Percentiles rank a stretch among this genome's conserved stretches.
Evolutionary conservation across 2,888 invertebrate species (phyloP).

Genomic region (Parasteatoda lunata): DNA sequence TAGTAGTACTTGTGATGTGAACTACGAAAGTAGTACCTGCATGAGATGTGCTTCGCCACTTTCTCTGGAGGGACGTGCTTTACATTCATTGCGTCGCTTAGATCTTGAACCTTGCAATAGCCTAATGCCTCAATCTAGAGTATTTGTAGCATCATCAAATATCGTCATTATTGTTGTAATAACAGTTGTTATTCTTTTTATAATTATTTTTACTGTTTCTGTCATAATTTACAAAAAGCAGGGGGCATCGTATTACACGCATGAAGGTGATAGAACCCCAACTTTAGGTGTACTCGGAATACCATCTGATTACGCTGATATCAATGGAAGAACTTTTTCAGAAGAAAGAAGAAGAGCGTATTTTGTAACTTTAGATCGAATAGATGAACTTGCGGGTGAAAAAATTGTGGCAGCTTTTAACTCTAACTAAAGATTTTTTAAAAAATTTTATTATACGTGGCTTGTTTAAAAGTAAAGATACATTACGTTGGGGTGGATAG

Average conservation of each 20-base stretch:
- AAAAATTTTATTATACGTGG: too few species aligned
- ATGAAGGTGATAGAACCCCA: conserved; percentile 81
- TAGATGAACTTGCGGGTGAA: conserved; percentile 65
- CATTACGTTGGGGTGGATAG: too few species aligned
- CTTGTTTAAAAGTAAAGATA: too few species aligned
- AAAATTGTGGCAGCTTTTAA: conserved; percentile 44
- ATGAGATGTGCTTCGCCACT: conserved; percentile 80
- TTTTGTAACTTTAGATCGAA: conserved; percentile 59
- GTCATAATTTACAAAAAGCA: conserved; percentile 81
- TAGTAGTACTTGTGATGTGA: conserved; percentile 69
- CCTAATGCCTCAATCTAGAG: conserved; percentile 66
- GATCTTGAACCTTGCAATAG: conserved; percentile 69
- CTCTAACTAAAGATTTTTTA: conserved; percentile 12
- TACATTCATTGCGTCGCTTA: conserved; percentile 45
- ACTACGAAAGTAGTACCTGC: conserved; percentile 72
- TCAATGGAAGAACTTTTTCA: conserved; percentile 46
- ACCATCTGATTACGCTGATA: conserved; percentile 67
- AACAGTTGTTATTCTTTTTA: conserved; percentile 76
- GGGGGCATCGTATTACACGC: conserved; percentile 85
- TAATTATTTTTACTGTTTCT: conserved; percentile 76
- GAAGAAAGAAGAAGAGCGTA: conserved; percentile 59
- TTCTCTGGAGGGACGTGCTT: conserved; percentile 76
- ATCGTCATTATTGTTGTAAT: conserved; percentile 78
- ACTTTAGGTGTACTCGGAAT: conserved; percentile 70
- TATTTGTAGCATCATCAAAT: conserved; percentile 68